A percentile compares a stretch with the other conserved stretches of the same genome.
Evolutionary conservation across 2,888 invertebrate species (phyloP).

Genomic region (Cynaeus angustus): DNA sequence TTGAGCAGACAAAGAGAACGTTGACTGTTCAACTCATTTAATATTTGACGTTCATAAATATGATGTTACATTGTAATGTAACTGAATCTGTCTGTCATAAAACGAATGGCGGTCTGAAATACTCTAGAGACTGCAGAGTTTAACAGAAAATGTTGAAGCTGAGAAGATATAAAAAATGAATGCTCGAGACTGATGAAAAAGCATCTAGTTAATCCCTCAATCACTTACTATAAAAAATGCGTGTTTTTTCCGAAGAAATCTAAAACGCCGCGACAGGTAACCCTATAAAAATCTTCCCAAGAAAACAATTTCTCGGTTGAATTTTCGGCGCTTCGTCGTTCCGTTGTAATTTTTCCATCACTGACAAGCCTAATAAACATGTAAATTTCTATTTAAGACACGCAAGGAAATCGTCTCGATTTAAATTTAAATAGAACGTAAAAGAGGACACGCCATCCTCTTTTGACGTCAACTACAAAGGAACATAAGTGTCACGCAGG

Average conservation of each 20-base stretch:
- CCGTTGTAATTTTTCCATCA: constrained; percentile 43
- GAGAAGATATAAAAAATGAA: too few relatives aligned
- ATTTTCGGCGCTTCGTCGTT: constrained; percentile 11
- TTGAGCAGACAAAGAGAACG: constrained; percentile 21
- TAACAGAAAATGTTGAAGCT: too few relatives aligned
- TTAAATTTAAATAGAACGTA: constrained; percentile 48
- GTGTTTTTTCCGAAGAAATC: too few relatives aligned
- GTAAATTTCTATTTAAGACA: constrained; percentile 46
- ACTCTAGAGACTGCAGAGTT: background rate
- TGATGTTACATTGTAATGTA: constrained; percentile 29
- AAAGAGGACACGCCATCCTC: constrained; percentile 38
- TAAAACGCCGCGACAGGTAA: too few relatives aligned
- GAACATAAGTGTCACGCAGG: constrained; percentile 21
- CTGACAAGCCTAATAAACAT: constrained; percentile 43
- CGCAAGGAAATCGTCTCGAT: constrained; percentile 47
- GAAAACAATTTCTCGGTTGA: background rate
- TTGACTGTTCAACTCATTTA: constrained; percentile 29
- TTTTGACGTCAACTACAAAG: constrained; percentile 25
- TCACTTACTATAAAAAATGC: too few relatives aligned
- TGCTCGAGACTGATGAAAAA: too few relatives aligned
- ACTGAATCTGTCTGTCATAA: constrained; percentile 34
- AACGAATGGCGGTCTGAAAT: constrained; percentile 11
- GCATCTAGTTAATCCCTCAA: too few relatives aligned
- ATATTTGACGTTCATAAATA: constrained; percentile 30
- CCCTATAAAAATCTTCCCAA: background rate